phyloP scores from a whole-genome alignment of 2,113 vertebrate genomes.

The Opisthocomus hoazin region DNA sequence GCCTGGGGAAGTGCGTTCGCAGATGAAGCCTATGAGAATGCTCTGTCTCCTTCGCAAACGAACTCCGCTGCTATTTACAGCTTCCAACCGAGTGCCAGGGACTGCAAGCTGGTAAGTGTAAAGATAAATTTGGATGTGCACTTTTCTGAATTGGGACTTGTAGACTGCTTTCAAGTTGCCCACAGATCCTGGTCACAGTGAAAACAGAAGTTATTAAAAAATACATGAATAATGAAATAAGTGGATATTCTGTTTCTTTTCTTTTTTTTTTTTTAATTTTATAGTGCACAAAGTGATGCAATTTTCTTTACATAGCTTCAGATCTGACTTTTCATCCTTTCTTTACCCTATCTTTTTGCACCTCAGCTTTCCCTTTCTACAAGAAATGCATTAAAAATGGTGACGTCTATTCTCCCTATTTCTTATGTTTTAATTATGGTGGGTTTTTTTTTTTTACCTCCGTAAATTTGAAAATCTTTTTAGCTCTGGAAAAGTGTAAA shows the following conservation, averaged over 20 bases:
- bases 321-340: background rate
- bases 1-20: background rate
- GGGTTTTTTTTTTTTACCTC: background rate
- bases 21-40: constrained; percentile 15
- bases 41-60: background rate
- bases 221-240: background rate
- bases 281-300: background rate
- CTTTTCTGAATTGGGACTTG: background rate
- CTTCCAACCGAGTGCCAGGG: background rate
- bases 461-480: background rate
- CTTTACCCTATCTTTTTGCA: background rate
- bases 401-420: background rate
- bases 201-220: background rate
- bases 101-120: background rate
- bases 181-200: background rate
- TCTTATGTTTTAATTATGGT: background rate
- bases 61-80: constrained; percentile 14
- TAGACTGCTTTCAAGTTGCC: background rate
- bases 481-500: background rate
- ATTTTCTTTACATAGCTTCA: background rate
- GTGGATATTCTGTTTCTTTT: background rate
- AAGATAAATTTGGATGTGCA: background rate
- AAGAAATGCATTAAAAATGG: background rate
- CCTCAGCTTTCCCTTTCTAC: background rate
- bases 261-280: background rate